phyloP scores from a whole-genome alignment of 2,888 invertebrate species.

The Andrena bicolor region DNA sequence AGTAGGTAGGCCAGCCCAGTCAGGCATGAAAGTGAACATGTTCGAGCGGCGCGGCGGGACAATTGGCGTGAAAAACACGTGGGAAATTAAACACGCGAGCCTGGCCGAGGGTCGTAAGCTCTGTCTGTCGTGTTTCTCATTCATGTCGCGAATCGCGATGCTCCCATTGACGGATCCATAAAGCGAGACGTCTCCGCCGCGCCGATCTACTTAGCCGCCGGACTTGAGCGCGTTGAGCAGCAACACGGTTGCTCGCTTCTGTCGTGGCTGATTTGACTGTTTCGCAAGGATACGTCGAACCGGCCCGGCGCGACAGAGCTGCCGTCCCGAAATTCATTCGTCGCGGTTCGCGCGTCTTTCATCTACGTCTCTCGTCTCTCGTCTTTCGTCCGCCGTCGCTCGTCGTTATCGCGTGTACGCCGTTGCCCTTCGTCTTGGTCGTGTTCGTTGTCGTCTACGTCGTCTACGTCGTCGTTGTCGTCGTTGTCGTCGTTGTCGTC shows the following conservation, averaged over 20 bases:
- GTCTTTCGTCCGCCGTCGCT: conserved; percentile 36
- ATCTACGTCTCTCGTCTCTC: conserved; percentile 22
- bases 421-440: conserved; percentile 37
- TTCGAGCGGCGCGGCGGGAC: no score
- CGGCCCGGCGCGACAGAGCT: neutral
- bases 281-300: conserved; percentile 19
- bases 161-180: no score
- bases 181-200: no score
- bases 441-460: conserved; percentile 38
- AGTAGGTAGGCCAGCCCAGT: no score
- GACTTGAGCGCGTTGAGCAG: no score
- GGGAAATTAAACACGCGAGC: no score
- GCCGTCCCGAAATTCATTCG: conserved; percentile 59
- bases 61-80: no score
- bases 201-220: no score
- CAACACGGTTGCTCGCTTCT: neutral
- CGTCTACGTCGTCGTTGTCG: conserved; percentile 51
- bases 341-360: conserved; percentile 44
- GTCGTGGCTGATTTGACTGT: neutral
- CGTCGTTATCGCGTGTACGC: conserved; percentile 57
- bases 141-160: no score
- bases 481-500: conserved; percentile 54
- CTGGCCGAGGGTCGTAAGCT: no score
- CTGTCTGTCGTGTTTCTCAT: no score
- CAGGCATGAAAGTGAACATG: no score